A percentile compares a stretch with the other conserved stretches of the same genome.
Evolutionary conservation across 2,113 vertebrate species (phyloP).

Genomic region (Zeus faber): DNA sequence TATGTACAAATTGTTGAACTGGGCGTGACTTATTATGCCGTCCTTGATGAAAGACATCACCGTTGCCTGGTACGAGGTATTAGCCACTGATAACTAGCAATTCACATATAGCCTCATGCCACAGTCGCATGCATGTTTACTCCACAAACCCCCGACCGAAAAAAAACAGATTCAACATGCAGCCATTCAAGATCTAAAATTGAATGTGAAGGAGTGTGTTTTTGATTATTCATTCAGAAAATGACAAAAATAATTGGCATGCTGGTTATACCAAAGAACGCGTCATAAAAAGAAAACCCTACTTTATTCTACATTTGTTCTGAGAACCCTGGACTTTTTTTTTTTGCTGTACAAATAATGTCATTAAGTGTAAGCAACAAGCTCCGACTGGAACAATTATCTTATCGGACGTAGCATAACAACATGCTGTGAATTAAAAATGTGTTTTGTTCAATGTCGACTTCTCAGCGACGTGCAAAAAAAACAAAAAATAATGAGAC

Average conservation of each 20-base stretch:
- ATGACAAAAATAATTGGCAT: conserved; percentile 47
- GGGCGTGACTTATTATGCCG: neutral
- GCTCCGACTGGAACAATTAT: too few species aligned
- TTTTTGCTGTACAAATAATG: too few species aligned
- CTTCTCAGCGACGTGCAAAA: too few species aligned
- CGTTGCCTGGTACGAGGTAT: too few species aligned
- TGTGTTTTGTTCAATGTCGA: too few species aligned
- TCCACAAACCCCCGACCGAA: too few species aligned
- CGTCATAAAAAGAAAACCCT: neutral
- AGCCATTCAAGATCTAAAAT: conserved; percentile 55
- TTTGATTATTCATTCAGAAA: conserved; percentile 31
- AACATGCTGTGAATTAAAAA: too few species aligned
- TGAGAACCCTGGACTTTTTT: neutral
- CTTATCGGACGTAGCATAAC: too few species aligned
- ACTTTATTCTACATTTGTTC: conserved; percentile 9
- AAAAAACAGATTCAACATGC: conserved; percentile 54
- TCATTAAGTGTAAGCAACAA: too few species aligned
- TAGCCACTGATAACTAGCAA: conserved; percentile 34
- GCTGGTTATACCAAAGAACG: conserved; percentile 19
- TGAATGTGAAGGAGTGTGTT: conserved; percentile 18
- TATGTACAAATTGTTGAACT: neutral
- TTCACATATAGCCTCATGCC: conserved; percentile 45
- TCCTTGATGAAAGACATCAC: conserved; percentile 9
- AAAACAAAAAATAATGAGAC: conserved; percentile 18
- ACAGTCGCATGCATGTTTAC: too few species aligned